These are phyloP conservation scores for Zygaena filipendulae DNA, from an alignment of 2,888 invertebrate species.

Conservation along the genomic window DNA sequence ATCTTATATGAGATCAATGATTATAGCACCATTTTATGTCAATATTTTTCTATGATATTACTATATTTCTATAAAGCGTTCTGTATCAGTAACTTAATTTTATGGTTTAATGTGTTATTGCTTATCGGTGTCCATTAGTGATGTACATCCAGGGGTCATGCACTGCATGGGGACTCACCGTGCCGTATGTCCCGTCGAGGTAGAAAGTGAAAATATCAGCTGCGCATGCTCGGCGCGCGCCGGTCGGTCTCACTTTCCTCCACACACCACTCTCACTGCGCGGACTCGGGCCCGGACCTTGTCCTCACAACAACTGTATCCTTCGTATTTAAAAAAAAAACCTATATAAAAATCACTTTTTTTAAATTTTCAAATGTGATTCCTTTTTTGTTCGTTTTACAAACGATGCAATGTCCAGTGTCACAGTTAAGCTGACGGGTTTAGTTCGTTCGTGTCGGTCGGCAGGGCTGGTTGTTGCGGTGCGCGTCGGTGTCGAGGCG, in stretches of 20 bases:
- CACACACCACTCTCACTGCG: conserved; percentile 37
- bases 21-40: too few relatives aligned
- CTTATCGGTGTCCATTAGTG: too few relatives aligned
- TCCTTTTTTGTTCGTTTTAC: too few relatives aligned
- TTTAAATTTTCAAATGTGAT: conserved; percentile 9
- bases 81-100: too few relatives aligned
- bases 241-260: conserved; percentile 36
- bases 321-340: conserved; percentile 4
- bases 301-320: too few relatives aligned
- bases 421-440: too few relatives aligned
- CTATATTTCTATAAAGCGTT: too few relatives aligned
- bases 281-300: conserved; percentile 9
- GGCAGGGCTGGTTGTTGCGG: conserved; percentile 18
- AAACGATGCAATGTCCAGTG: too few relatives aligned
- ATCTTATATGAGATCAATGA: too few relatives aligned
- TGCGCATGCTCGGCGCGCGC: conserved; percentile 31
- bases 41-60: too few relatives aligned
- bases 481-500: conserved; percentile 26
- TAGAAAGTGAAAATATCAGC: conserved; percentile 57
- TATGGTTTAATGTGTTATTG: too few relatives aligned
- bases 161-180: conserved; percentile 50
- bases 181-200: conserved; percentile 40
- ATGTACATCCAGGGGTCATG: too few relatives aligned
- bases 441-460: conserved; percentile 16
- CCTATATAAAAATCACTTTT: conserved; percentile 6